Percentiles rank a stretch among this genome's conserved stretches.
Evolutionary conservation across 2,888 invertebrate genomes (phyloP).

Genomic region (Lycia hirtaria): DNA sequence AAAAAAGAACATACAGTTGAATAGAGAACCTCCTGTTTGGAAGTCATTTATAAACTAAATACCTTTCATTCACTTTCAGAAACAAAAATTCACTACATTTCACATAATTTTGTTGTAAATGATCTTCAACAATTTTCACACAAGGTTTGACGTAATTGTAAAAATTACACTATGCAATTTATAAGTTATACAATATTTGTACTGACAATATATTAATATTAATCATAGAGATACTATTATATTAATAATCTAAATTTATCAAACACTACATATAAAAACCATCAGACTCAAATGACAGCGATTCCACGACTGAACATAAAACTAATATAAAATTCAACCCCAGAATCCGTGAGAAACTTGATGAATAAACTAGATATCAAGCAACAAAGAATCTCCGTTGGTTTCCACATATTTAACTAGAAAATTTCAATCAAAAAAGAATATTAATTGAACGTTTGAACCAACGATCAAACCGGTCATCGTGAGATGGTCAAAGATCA

Average conservation of each 20-base stretch:
- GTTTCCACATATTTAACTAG: slow-evolving; percentile 55
- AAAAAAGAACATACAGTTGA: no score
- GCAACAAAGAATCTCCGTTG: slow-evolving; percentile 49
- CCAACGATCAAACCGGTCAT: slow-evolving; percentile 64
- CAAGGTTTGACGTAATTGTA: no score
- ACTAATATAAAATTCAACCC: slow-evolving; percentile 24
- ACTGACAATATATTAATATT: no score
- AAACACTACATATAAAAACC: not conserved
- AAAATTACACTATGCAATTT: no score
- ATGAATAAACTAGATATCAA: slow-evolving; percentile 36
- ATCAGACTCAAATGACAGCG: not conserved
- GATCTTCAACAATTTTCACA: no score
- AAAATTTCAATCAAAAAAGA: slow-evolving; percentile 68
- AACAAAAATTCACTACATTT: no score
- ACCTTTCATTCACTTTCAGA: no score
- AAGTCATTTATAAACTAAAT: no score
- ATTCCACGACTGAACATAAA: slow-evolving; percentile 7
- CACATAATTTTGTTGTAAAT: no score
- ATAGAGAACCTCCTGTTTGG: no score
- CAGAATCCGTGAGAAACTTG: slow-evolving; percentile 30
- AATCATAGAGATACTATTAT: no score
- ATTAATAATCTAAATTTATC: not conserved
- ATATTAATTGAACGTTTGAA: slow-evolving; percentile 58
- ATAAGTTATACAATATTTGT: no score
- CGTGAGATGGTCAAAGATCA: slow-evolving; percentile 76